Evolutionary conservation across 2,113 vertebrate species (phyloP).

Genomic region (Xerus inauris): DNA sequence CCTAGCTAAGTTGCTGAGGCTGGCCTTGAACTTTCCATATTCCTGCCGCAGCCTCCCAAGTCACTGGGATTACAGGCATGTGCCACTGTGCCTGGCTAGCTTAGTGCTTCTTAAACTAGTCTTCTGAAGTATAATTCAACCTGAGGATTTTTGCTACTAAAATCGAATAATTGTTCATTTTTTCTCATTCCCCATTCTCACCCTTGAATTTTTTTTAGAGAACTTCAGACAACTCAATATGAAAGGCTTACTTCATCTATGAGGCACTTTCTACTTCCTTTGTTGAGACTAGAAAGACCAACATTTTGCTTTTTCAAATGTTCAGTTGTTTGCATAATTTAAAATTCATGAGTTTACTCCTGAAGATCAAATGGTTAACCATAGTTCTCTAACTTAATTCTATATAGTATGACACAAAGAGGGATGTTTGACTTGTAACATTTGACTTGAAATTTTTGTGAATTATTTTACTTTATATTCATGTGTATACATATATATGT

Average conservation of each 20-base stretch:
- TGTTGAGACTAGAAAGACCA: background rate
- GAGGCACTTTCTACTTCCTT: background rate
- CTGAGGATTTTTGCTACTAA: background rate
- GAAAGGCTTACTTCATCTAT: background rate
- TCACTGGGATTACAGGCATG: too few relatives aligned
- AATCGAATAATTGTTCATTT: background rate
- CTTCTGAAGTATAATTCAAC: background rate
- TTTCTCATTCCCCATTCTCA: background rate
- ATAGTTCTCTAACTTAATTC: background rate
- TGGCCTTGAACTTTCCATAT: too few relatives aligned
- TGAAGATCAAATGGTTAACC: background rate
- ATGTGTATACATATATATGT: background rate
- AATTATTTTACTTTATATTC: background rate
- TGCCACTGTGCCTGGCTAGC: too few relatives aligned
- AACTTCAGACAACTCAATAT: background rate
- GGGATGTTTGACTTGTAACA: background rate
- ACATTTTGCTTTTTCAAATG: conserved; percentile 27
- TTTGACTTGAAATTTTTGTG: conserved; percentile 31
- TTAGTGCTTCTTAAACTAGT: background rate
- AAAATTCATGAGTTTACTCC: conserved; percentile 1
- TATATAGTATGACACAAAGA: background rate
- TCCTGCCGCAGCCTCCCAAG: too few relatives aligned
- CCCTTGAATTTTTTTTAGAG: background rate
- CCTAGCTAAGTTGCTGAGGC: too few relatives aligned
- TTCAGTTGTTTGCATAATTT: background rate